Base-by-base conservation (phyloP, 2,113 vertebrate species). In the Cygnus buccinator region DNA sequence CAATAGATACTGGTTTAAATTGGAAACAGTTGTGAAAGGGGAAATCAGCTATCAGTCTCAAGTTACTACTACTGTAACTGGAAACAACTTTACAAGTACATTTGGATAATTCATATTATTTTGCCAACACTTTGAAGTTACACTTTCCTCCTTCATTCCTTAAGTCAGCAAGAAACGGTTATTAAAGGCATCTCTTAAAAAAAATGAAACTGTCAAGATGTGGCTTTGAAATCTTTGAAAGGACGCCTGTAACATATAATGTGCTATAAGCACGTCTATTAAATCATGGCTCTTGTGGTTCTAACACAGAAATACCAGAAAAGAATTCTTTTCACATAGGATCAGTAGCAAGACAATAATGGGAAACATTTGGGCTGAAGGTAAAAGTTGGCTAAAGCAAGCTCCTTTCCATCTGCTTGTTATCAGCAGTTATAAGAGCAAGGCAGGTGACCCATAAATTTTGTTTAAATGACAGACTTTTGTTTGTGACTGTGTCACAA, bases 261-360 rank as follows among this genome's bases (percentile, higher is more conserved):
- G 81, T 87, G 68, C 57, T 89, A 94, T 81, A 95, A 91, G 89
- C 39, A 92, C 2, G 0, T 87, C 81, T 87, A 93, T 96, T 95
- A 97, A 97, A 97, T 95, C 94, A 93, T 25, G 16, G 58, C 23
- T 91, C 54, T 94, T 79, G 82, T 63, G 91, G 73, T 82, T 94
- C 86, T 95, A 87, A 93, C 52, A 52, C 46, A 48, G 31, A 87
- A 95, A 65, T 39, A 83, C 81, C 78, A 87, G 92, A 62, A 85
- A 68, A 89, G 31, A 94, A 96, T 97, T 97, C 87, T 92, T 97
- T 95, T 97, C 95, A 84, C 83, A 25, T 81, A 90, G 82, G 84
- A 97, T 98, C 96, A 96, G 96, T 90, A 97, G 95, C 37, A 54
- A 87, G 90, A 93, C 50, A 94, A 91, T 97, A 97, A 98, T 89